These are phyloP conservation scores for Lophochroa leadbeateri DNA, from an alignment of 2,113 vertebrate species.

Conservation along the genomic window DNA sequence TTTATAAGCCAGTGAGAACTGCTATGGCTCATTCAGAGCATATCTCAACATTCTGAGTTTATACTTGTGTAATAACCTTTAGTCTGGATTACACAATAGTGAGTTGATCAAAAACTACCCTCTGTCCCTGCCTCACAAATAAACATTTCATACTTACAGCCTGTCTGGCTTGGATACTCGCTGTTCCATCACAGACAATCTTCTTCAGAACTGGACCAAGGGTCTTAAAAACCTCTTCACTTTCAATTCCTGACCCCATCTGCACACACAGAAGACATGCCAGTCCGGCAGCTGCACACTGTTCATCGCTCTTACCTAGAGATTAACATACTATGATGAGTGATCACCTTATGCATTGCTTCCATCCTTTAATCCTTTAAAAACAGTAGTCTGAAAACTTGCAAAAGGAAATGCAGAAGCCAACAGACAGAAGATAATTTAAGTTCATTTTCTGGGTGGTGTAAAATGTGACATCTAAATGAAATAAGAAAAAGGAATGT, in stretches of 20 bases:
- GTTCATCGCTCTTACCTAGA: conserved; percentile 92
- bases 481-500: not conserved
- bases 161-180: conserved; percentile 87
- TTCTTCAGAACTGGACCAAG: conserved; percentile 92
- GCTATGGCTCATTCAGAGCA: not conserved
- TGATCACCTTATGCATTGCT: not conserved
- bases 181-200: conserved; percentile 88
- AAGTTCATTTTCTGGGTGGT: not conserved
- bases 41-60: not conserved
- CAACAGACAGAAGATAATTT: not conserved
- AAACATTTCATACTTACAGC: conserved; percentile 82
- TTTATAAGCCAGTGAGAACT: not conserved
- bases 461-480: not conserved
- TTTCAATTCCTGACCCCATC: conserved; percentile 94
- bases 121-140: not conserved
- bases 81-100: not conserved
- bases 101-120: not conserved
- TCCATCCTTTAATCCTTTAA: not conserved
- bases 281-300: conserved; percentile 88
- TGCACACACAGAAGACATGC: conserved; percentile 94
- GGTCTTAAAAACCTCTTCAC: conserved; percentile 93
- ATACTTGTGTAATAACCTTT: not conserved
- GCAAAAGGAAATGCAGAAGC: not conserved
- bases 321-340: not conserved
- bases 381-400: not conserved